phyloP scores from a whole-genome alignment of 2,113 vertebrate genomes.

The Rhadina sibilatrix region DNA sequence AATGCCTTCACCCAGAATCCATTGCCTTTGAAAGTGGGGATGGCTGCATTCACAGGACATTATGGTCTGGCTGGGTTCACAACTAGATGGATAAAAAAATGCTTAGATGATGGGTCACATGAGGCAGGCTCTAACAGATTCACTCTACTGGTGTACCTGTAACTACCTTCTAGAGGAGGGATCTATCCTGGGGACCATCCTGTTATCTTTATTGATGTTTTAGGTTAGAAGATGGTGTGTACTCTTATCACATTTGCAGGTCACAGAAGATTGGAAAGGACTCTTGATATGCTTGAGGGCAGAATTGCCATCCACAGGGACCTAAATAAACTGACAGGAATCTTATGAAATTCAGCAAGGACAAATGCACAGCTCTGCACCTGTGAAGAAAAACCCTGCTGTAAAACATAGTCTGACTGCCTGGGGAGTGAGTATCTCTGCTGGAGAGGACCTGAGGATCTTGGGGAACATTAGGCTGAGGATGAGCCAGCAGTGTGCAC shows the following conservation, averaged over 20 bases:
- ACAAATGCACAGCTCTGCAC: not conserved
- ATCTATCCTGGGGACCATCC: not conserved
- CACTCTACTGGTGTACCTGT: not conserved
- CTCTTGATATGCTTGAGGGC: not conserved
- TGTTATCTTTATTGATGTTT: not conserved
- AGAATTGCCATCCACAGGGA: not conserved
- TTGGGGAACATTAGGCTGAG: not conserved
- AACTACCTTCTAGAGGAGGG: not conserved
- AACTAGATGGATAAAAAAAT: not conserved
- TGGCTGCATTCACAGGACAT: not conserved
- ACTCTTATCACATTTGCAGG: not conserved
- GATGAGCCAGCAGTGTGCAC: not conserved
- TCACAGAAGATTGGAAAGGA: not conserved
- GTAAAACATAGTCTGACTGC: rapidly evolving
- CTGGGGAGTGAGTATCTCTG: not conserved
- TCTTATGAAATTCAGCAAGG: not conserved
- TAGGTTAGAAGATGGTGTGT: not conserved
- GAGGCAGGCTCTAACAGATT: not conserved
- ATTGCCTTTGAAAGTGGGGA: not conserved
- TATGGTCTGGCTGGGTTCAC: not conserved
- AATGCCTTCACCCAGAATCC: not conserved
- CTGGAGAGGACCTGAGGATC: not conserved
- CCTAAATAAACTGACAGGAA: not conserved
- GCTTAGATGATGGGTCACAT: not conserved
- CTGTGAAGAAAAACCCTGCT: not conserved